Evolutionary conservation across 2,797 vertebrate genomes (phyloP).

Genomic region (Discoglossus pictus): DNA sequence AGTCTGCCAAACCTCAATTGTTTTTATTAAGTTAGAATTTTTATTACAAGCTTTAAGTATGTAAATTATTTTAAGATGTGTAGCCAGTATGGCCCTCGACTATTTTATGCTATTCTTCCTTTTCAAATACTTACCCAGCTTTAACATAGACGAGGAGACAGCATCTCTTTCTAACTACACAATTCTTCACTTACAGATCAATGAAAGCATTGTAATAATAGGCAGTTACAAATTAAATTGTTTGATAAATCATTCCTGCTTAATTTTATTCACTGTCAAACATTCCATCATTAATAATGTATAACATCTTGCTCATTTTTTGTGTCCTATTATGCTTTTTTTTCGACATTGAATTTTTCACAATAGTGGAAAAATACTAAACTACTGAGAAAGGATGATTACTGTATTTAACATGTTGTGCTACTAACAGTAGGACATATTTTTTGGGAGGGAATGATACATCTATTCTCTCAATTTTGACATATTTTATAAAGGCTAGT

Average conservation of each 20-base stretch:
- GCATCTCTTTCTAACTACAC: slow-evolving; percentile 25
- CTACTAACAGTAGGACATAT: slow-evolving; percentile 14
- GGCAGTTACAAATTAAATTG: slow-evolving; percentile 38
- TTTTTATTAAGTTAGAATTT: slow-evolving; percentile 12
- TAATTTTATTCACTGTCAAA: slow-evolving; percentile 47
- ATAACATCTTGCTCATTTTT: slow-evolving; percentile 15
- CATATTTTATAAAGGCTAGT: not conserved
- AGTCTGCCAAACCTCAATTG: not conserved
- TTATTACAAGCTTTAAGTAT: not conserved
- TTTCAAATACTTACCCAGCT: slow-evolving; percentile 13
- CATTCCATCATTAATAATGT: slow-evolving; percentile 44
- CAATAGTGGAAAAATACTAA: slow-evolving; percentile 18
- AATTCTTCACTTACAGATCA: slow-evolving; percentile 39
- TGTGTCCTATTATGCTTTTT: slow-evolving; percentile 10
- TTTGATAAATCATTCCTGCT: slow-evolving; percentile 38
- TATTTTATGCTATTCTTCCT: slow-evolving; percentile 1
- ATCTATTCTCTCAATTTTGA: slow-evolving; percentile 11
- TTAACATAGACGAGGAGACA: slow-evolving; percentile 22
- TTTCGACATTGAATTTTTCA: slow-evolving; percentile 23
- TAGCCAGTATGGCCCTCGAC: slow-evolving; percentile 15
- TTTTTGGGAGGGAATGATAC: slow-evolving; percentile 9
- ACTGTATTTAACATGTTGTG: not conserved
- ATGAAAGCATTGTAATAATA: slow-evolving; percentile 36
- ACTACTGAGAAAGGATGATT: slow-evolving; percentile 4
- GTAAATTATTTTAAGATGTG: not conserved